phyloP scores from a whole-genome alignment of 53 echinoderm and acorn worm species.

The Arbacia lixula region DNA sequence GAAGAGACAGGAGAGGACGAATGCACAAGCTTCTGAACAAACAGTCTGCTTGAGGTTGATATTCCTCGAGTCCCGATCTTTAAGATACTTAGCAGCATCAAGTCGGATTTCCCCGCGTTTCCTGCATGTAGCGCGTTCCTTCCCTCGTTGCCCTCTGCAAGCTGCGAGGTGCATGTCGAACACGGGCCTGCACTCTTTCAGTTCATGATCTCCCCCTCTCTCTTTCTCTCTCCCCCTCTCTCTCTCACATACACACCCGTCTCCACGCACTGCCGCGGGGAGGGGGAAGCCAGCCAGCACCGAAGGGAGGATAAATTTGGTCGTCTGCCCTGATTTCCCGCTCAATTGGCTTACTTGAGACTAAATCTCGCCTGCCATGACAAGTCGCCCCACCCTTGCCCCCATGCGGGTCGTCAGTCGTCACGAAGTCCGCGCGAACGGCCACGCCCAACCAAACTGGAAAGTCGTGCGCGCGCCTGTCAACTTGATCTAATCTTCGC shows the following conservation, averaged over 20 bases:
- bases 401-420: conserved; percentile 52
- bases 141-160: no score
- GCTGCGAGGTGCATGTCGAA: no score
- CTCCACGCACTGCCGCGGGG: background rate
- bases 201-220: no score
- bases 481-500: conserved; percentile 46
- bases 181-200: no score
- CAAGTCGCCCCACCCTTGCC: conserved; percentile 46
- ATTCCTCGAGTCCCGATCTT: conserved; percentile 15
- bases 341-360: conserved; percentile 46
- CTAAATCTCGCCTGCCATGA: conserved; percentile 49
- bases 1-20: no score
- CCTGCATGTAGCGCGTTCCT: conserved; percentile 1
- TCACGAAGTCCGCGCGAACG: background rate
- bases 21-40: no score
- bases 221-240: no score
- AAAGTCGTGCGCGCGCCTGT: conserved; percentile 21
- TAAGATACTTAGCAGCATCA: conserved; percentile 15
- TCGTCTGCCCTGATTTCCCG: conserved; percentile 49
- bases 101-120: conserved; percentile 23
- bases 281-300: conserved; percentile 9
- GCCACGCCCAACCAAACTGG: conserved; percentile 52
- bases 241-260: no score
- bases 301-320: conserved; percentile 20
- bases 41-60: no score